Conservation (phyloP, 2,797 vertebrate species). For the Neoniphon sammara region DNA sequence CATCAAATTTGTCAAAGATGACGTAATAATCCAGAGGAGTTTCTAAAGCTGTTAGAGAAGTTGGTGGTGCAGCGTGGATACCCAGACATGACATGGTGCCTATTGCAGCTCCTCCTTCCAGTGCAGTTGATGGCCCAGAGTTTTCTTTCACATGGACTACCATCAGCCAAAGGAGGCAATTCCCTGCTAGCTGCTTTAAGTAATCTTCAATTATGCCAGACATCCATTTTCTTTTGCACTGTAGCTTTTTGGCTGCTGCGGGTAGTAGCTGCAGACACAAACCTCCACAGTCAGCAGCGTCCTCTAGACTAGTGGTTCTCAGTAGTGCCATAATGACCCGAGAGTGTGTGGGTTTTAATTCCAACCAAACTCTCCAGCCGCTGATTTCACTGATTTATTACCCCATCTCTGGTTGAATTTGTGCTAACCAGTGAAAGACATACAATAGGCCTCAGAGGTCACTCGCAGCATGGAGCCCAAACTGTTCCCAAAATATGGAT, state of each 20-base stretch:
- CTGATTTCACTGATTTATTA: conserved; percentile 5
- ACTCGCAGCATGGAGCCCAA: too few species aligned
- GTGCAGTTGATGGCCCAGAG: not conserved
- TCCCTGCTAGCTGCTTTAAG: not conserved
- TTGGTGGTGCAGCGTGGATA: not conserved
- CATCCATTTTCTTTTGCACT: not conserved
- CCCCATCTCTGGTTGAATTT: too few species aligned
- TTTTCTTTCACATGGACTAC: not conserved
- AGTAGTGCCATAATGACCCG: too few species aligned
- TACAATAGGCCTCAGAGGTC: too few species aligned
- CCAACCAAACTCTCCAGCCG: not conserved
- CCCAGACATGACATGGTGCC: not conserved
- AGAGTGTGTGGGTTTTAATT: too few species aligned
- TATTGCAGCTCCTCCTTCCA: not conserved
- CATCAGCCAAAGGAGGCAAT: not conserved
- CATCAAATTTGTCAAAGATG: not conserved
- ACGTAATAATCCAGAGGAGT: not conserved
- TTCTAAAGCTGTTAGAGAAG: not conserved
- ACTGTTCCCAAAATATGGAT: too few species aligned
- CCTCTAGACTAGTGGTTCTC: too few species aligned
- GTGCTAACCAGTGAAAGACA: too few species aligned
- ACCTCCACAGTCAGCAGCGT: too few species aligned
- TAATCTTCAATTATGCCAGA: not conserved
- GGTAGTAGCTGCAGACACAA: too few species aligned
- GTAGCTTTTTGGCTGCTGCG: not conserved